Evolutionary conservation across 2,888 invertebrate species (phyloP), one percentile per base, ranked within the genome.

Genomic region (Achlya flavicornis): DNA sequence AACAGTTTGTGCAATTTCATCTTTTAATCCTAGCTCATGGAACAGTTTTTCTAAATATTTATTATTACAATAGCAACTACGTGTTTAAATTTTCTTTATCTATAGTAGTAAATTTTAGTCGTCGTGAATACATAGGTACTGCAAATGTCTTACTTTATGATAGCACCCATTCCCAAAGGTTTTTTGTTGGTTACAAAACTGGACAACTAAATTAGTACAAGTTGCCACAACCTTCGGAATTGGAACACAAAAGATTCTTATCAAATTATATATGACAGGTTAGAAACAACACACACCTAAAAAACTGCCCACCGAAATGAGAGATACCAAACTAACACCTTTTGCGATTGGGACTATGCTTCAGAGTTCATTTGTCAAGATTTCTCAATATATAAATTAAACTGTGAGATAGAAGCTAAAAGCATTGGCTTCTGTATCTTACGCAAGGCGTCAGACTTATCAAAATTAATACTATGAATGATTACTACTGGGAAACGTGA

Each of bases 381-480:
- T 80, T 70, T 72, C 75, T 80, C 74, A 75, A 72, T 71, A 75
- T 84, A 82, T 88, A 86, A 87, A 87, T 88, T 87, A 87, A 88
- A 85, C 78, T 77, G 73, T 70, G 67, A 84, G 92, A 92, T 91
- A 91, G 74, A 72, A 72, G 70, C 85, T 92, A 90, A 92, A 91
- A 92, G 91, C 91, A 85, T 91, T 79, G 84, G 84, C 90, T 91
- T 86, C 90, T 88, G 90, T 90, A 89, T 90, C 92, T 79, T 61
- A 64, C 70, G 72, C 67, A 75, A 88, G 91, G 91, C 87, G 91
- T 91, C 91, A 87, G 81, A 82, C 82, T 84, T 91, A 92, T 92
- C 90, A 76, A 89, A 89, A 88, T 87, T 90, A 91, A 92, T 91
- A 81, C 86, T 88, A 88, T 89, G 90, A 92, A 87, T 90, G 90